Evolutionary conservation across 2,888 invertebrate species (phyloP).

Genomic region (Pinctada fucata): DNA sequence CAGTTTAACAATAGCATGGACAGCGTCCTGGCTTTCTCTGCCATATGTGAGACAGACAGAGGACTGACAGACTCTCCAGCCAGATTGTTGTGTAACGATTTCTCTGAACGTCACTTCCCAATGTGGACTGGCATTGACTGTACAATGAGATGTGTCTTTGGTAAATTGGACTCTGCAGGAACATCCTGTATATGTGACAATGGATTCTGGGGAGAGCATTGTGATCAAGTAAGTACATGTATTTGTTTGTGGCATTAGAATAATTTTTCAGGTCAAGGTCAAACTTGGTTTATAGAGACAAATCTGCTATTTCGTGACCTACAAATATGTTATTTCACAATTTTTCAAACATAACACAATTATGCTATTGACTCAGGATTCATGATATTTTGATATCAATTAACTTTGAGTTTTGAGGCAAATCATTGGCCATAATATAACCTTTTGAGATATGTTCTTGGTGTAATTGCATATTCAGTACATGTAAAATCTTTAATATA

Average conservation of each 20-base stretch:
- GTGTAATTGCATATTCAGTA: too few relatives aligned
- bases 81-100: constrained; percentile 44
- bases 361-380: too few relatives aligned
- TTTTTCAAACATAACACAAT: too few relatives aligned
- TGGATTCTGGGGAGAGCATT: constrained; percentile 55
- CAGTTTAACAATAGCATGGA: constrained; percentile 27
- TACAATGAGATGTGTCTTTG: constrained; percentile 46
- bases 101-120: constrained; percentile 39
- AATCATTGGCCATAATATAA: too few relatives aligned
- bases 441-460: too few relatives aligned
- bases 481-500: too few relatives aligned
- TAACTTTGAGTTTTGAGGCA: too few relatives aligned
- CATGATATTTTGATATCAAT: too few relatives aligned
- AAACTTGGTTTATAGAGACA: too few relatives aligned
- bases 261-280: too few relatives aligned
- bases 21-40: constrained; percentile 37
- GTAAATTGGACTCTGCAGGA: constrained; percentile 36
- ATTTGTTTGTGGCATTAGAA: constrained; percentile 28
- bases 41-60: constrained; percentile 36
- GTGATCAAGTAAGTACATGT: constrained; percentile 45
- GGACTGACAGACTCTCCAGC: constrained; percentile 38
- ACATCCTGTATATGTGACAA: constrained; percentile 50
- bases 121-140: constrained; percentile 51
- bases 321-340: too few relatives aligned
- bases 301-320: too few relatives aligned